Percentiles rank a stretch among this genome's conserved stretches.
phyloP scores from a whole-genome alignment of 2,113 vertebrate genomes.

The Carassius gibelio region DNA sequence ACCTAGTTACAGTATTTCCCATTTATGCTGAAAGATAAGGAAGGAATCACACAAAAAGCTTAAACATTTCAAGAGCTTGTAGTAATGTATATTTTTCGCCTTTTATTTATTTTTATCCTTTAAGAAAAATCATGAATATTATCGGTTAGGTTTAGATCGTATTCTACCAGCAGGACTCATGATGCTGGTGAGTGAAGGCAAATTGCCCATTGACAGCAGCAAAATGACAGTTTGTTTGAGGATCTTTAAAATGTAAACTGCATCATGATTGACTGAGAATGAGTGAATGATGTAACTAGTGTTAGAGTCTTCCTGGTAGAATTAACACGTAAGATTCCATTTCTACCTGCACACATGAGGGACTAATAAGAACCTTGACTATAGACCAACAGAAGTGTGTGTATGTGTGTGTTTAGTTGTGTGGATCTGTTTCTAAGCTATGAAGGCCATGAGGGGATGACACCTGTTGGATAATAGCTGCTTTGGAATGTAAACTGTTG shows the following conservation, averaged over 20 bases:
- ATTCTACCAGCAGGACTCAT: not conserved
- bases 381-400: not conserved
- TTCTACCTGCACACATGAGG: not conserved
- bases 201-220: too few relatives aligned
- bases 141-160: not conserved
- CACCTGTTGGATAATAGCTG: slow-evolving; percentile 34
- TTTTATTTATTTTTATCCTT: not conserved
- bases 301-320: not conserved
- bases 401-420: slow-evolving; percentile 4
- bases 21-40: not conserved
- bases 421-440: slow-evolving; percentile 17
- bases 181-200: not conserved
- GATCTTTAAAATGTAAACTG: not conserved
- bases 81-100: not conserved
- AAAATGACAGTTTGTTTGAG: not conserved
- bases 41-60: not conserved
- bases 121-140: too few relatives aligned
- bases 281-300: not conserved
- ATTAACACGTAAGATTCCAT: not conserved
- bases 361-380: not conserved
- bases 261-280: not conserved
- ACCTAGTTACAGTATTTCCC: not conserved
- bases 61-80: not conserved
- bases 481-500: slow-evolving; percentile 35
- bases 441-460: slow-evolving; percentile 33